These are phyloP conservation scores for Rotaria magnacalcarata DNA, from an alignment of 2,888 invertebrate species.

Conservation along the genomic window DNA sequence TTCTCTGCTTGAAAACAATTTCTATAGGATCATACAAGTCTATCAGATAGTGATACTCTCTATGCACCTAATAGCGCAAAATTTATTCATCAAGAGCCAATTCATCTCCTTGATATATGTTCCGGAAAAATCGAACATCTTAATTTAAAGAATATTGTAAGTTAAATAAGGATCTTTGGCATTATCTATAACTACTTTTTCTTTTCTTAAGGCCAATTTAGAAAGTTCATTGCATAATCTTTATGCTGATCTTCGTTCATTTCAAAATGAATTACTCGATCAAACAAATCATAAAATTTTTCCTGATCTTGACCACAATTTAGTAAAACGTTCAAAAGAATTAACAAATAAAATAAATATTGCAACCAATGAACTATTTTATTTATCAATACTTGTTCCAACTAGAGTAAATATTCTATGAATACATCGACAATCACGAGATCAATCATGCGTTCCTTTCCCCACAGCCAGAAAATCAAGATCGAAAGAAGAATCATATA, in stretches of 20 bases:
- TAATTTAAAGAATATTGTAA: constrained; percentile 21
- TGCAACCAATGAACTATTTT: background rate
- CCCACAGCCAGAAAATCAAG: too few relatives aligned
- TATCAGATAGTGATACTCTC: constrained; percentile 1
- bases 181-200: background rate
- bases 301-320: background rate
- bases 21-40: background rate
- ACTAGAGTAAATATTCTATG: background rate
- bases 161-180: background rate
- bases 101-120: constrained; percentile 23
- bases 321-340: background rate
- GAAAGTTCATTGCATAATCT: constrained; percentile 6
- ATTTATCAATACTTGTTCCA: background rate
- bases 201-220: background rate
- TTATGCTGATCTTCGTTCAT: background rate
- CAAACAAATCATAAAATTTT: background rate
- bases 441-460: too few relatives aligned
- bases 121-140: constrained; percentile 15
- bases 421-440: too few relatives aligned
- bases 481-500: too few relatives aligned
- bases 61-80: background rate
- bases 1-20: too few relatives aligned
- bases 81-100: background rate
- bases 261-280: background rate
- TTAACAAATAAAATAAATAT: background rate